A percentile compares a stretch with the other conserved stretches of the same genome.
phyloP scores from a whole-genome alignment of 2,888 invertebrate species.

The Aphidoletes aphidimyza region DNA sequence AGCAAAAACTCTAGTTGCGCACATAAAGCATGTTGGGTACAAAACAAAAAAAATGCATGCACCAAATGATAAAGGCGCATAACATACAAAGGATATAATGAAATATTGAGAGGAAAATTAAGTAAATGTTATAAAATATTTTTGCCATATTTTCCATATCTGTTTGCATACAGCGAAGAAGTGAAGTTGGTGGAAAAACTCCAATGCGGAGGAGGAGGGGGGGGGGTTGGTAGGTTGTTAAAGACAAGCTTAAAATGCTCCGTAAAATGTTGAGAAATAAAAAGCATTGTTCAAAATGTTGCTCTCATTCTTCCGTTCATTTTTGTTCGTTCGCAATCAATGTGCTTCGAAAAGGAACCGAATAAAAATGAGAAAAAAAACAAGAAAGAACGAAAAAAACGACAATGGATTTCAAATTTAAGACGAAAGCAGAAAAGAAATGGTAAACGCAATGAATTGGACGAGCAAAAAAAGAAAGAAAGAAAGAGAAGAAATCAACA shows the following conservation, averaged over 20 bases:
- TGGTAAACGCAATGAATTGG: neutral
- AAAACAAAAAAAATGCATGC: too few species aligned
- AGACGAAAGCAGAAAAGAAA: too few species aligned
- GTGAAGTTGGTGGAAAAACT: too few species aligned
- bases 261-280: too few species aligned
- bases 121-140: neutral
- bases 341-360: neutral
- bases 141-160: neutral
- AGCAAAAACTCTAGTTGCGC: too few species aligned
- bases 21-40: too few species aligned
- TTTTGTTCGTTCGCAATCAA: neutral
- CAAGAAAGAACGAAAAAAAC: neutral
- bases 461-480: neutral
- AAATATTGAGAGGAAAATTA: neutral
- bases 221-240: too few species aligned
- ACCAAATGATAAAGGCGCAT: neutral
- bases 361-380: neutral
- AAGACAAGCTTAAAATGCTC: too few species aligned
- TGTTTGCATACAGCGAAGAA: neutral
- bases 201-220: too few species aligned
- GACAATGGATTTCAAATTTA: too few species aligned
- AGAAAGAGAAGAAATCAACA: neutral
- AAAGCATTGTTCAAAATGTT: constrained; percentile 1
- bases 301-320: neutral
- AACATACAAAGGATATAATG: neutral